Base-by-base conservation (phyloP, 2,797 vertebrate species). In the Eptatretus atami region DNA sequence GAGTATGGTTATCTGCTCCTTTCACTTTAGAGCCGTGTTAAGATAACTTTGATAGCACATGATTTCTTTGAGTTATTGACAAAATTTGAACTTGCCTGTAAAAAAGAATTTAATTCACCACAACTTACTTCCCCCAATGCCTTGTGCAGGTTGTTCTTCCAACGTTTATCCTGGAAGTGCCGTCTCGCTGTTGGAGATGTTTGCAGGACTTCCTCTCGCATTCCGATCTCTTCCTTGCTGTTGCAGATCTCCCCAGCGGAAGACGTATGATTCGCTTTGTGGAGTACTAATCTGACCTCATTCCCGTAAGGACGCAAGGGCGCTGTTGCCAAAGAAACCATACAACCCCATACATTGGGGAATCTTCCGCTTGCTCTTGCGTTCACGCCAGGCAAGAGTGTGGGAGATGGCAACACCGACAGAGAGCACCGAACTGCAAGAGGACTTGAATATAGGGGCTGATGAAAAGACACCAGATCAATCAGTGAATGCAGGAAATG, bases 301-400 rank as follows among this genome's bases (percentile, higher is more conserved):
- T 95, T 98, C 75, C 86, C 94, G 0, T 86, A 98, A 75, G 92
- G 90, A 65, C 86, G 92, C 66, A 93, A 90, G 71, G 92, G 86
- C 44, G 86, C 90, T 63, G 83, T 96, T 31, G 92, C 90, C 70
- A n/a, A 95, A 94, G 78, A 96, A 98, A 70, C 92, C 92, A 1
- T 98, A 98, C 74, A 98, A 98, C 69, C 92, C 92, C 65, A 95
- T 96, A n/a, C 72, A 88, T 98, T 1, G 92, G 92, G 9, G 92
- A 98, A 68, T 83, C 82, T 98, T 98, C 73, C 88, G 86, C 76
- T n/a, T 96, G 92, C 75, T 98, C 92, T 68, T 96, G 92, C n/a
- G 92, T 31, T 31, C 31, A 31, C 31, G 3, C 31, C 31, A 31
- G 6, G 31, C 31, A 31, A 31, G 31, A 31, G 31, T 31, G 31